Evolutionary conservation across 2,113 vertebrate genomes (phyloP), one percentile per base, ranked within the genome.

Genomic region (Merops nubicus): DNA sequence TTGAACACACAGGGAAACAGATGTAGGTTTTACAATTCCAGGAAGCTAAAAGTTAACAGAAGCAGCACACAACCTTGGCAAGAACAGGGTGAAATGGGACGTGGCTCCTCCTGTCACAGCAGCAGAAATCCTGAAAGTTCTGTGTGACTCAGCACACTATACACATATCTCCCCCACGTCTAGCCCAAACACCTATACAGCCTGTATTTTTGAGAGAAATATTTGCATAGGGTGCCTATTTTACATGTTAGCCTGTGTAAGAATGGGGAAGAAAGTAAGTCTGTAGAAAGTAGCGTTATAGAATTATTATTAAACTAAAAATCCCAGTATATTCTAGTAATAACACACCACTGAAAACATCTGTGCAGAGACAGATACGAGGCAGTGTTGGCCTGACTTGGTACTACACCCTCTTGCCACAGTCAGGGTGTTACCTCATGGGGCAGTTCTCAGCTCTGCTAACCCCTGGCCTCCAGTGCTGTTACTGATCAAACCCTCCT

Each of bases 41-140:
- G 96, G 92, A 96, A 96, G 73, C 72, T 84, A 17, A 82, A 75
- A 40, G 34, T 67, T n/a, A 51, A 31, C 42, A 90, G 81, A 42
- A 36, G 75, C 85, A 81, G 85, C 50, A 57, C 31, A 23, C 15
- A 26, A 13, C 25, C 57, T 47, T 84, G 82, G 63, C 72, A 80
- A 74, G 50, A 63, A 51, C 26, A 73, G 29, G 25, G 16, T 28
- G 43, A 80, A n/a, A n/a, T n/a, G n/a, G n/a, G 42, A 54, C 0
- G 1, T 9, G 22, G 33, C 42, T 88, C n/a, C 26, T 57, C 12
- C 33, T 29, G 14, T 25, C 50, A 36, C 48, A 63, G 1, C 0
- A 48, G 36, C n/a, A 0, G 74, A 57, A 74, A 77, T 7, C 23
- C 28, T 29, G 53, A 8, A 14, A n/a, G 43, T 43, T 67, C 16